Conservation (phyloP, 2,888 invertebrate species). For the Slavum lentiscoides region DNA sequence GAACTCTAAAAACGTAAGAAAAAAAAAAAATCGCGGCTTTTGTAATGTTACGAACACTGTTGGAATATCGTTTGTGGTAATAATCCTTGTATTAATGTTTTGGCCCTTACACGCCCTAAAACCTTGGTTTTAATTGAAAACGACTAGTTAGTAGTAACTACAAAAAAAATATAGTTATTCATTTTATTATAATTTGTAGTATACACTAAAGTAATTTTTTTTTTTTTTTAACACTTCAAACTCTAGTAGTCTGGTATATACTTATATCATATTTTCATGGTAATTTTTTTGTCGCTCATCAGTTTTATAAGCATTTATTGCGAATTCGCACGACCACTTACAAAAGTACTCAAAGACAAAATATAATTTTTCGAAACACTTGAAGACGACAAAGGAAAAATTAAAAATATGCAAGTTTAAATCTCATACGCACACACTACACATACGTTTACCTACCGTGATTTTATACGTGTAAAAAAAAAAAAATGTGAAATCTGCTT, state of each 20-base stretch:
- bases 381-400: not conserved
- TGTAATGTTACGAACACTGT: too few species aligned
- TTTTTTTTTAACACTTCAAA: not conserved
- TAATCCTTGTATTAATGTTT: too few species aligned
- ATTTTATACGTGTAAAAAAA: too few species aligned
- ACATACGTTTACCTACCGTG: too few species aligned
- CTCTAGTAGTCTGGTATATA: not conserved
- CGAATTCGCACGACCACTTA: not conserved
- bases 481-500: too few species aligned
- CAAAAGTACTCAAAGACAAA: not conserved
- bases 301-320: not conserved
- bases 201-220: constrained; percentile 4
- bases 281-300: constrained; percentile 13
- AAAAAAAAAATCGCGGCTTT: too few species aligned
- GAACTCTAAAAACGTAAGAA: too few species aligned
- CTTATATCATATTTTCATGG: not conserved
- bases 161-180: not conserved
- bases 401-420: not conserved
- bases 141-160: too few species aligned
- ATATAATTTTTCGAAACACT: not conserved
- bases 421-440: too few species aligned
- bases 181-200: not conserved
- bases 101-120: too few species aligned
- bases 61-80: too few species aligned
- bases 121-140: too few species aligned